Conservation (phyloP, 2,888 invertebrate species). For the Leptinotarsa tumamoca region DNA sequence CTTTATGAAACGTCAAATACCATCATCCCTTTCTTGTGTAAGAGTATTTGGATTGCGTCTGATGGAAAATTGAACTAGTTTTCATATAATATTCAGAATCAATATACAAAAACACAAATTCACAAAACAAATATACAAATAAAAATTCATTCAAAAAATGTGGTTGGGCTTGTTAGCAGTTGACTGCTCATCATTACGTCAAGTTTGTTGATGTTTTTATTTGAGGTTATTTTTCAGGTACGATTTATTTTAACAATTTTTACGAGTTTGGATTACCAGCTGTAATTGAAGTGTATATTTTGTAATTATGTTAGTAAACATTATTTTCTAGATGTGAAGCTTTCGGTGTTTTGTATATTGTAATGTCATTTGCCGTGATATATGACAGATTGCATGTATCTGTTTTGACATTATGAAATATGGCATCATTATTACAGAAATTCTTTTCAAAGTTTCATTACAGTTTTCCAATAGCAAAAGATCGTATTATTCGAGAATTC, state of each 20-base stretch:
- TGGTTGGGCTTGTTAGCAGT: slow-evolving; percentile 59
- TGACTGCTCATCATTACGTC: slow-evolving; percentile 59
- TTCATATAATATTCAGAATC: neutral
- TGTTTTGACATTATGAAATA: slow-evolving; percentile 6
- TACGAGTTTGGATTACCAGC: slow-evolving; percentile 48
- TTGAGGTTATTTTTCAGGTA: slow-evolving; percentile 29
- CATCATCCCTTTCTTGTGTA: too few relatives aligned
- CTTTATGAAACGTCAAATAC: neutral
- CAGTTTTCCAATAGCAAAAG: neutral
- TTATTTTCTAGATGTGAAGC: slow-evolving; percentile 14
- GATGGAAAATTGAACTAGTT: neutral
- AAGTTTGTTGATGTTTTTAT: slow-evolving; percentile 31
- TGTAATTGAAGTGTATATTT: slow-evolving; percentile 61
- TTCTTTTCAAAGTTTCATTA: neutral
- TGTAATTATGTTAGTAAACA: slow-evolving; percentile 2
- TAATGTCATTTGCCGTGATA: slow-evolving; percentile 16
- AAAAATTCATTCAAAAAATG: neutral
- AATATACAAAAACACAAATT: slow-evolving; percentile 1
- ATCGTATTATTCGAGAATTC: neutral
- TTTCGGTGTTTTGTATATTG: slow-evolving; percentile 21
- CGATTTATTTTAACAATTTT: slow-evolving; percentile 24
- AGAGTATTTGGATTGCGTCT: too few relatives aligned
- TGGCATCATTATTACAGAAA: neutral
- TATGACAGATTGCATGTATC: slow-evolving; percentile 8
- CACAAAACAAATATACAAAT: neutral